Base-by-base conservation (phyloP, 2,888 invertebrate species). In the Volucella bombylans region DNA sequence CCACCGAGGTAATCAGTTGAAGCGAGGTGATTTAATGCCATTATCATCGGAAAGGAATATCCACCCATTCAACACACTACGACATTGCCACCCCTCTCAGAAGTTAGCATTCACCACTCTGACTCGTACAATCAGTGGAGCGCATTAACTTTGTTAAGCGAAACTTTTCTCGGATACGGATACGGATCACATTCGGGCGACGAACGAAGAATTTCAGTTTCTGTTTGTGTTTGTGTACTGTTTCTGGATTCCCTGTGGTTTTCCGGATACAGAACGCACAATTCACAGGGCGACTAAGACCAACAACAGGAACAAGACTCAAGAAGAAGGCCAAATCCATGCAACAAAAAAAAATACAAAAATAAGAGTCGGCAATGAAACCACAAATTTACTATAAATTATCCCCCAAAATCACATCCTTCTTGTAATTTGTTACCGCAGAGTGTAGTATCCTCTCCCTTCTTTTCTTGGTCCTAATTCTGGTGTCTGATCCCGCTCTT, bases 381-480 rank as follows among this genome's bases (percentile, higher is more conserved):
- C 85, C 85, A 41, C 85, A 85, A 85, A 85, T 85, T 85, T 81
- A 85, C 81, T 72, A 85, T 85, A 85, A 85, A 85, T 85, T 85
- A 85, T 85, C 81, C 85, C 73, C 85, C 72, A 85, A 85, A 85
- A 85, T 85, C 81, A 81, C 81, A 85, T 85, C 85, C 81, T 85
- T 81, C 72, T 77, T 77, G 81, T 77, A 85, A 81, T 85, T 85
- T 85, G 85, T 85, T 81, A 41, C 81, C 80, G 67, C 83, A 65
- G 45, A 57, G 67, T 81, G 49, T 15, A 38, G 55, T 39, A 38
- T 31, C 55, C 31, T 64, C 57, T 38, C 39, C 57, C 18, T 50
- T 14, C 38, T 18, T 8, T 59, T 11, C n/a, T 64, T 23, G 14
- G 62, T 62, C 52, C 11, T 39, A 39, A 50, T 41, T 18, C 41